Evolutionary conservation across 2,888 invertebrate genomes (phyloP), one percentile per base, ranked within the genome.

Genomic region (Chironomus tentans): DNA sequence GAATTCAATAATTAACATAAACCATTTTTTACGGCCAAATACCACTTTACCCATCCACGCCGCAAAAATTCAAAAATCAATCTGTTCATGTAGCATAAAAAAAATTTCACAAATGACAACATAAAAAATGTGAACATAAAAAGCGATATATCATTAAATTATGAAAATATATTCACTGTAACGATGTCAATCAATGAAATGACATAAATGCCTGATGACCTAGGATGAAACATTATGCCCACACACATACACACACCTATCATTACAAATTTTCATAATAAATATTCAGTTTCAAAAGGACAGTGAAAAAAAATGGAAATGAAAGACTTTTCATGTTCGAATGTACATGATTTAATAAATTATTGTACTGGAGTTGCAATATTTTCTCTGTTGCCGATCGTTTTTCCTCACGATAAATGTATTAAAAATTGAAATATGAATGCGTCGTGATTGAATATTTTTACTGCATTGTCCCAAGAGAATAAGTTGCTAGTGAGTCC

Each of bases 381-480:
- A 10, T 38, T 38, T 38, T 10, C 4, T 2, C 38, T 38, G 38
- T 38, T 10, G 38, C 38, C 10, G 38, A 38, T 38, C 38, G 10
- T 38, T 38, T 38, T 38, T 38, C 38, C 38, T 38, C 38, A n/a
- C n/a, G 56, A 15, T 15, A 56, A 56, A 56, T 18, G 18, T n/a
- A 15, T n/a, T 15, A 21, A 38, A 68, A 68, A 38, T 68, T 28
- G 46, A 68, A 68, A 68, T 68, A 46, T 68, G 18, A 38, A 68
- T 68, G 68, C 38, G 68, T 68, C 46, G 38, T 68, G 68, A 68
- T 68, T 68, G 68, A 68, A 68, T 4, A 10, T 38, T 38, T 38
- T 38, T 10, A 10, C 7, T 38, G 38, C 10, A 38, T 38, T 10
- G 7, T 38, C 10, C 1, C 28, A 28, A 24, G 38, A 2, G 10